These are phyloP conservation scores for Mellilla xanthometata DNA, from an alignment of 2,888 invertebrate genomes.

Conservation along the genomic window DNA sequence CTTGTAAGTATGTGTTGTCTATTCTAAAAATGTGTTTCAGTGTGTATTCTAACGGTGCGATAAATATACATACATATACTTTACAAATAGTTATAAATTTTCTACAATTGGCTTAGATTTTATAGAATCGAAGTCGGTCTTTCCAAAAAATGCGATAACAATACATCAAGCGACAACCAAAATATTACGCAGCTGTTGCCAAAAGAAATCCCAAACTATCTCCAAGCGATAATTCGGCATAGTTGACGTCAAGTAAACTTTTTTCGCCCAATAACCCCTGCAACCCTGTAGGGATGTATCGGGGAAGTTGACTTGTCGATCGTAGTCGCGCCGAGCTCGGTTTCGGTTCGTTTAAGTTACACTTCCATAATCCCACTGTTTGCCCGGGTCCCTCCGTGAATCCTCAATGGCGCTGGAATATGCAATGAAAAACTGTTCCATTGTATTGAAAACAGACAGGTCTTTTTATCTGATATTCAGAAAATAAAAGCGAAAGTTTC, in stretches of 20 bases:
- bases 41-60: too few relatives aligned
- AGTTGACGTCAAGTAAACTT: conserved; percentile 28
- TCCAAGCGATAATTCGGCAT: conserved; percentile 17
- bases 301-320: conserved; percentile 7
- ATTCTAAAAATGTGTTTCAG: too few relatives aligned
- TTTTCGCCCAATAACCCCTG: conserved; percentile 30
- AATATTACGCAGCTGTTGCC: conserved; percentile 6
- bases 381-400: conserved; percentile 58
- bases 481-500: too few relatives aligned
- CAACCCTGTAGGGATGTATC: conserved; percentile 8
- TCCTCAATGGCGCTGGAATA: conserved; percentile 72
- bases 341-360: conserved; percentile 81
- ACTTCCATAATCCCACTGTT: conserved; percentile 75
- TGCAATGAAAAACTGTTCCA: conserved; percentile 78
- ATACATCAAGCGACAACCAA: not conserved
- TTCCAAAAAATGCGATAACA: not conserved
- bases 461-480: too few relatives aligned
- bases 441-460: conserved; percentile 45
- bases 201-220: conserved; percentile 11
- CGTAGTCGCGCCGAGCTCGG: conserved; percentile 52
- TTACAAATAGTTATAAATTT: too few relatives aligned
- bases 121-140: too few relatives aligned
- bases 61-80: too few relatives aligned
- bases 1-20: too few relatives aligned
- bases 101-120: too few relatives aligned